Conservation (phyloP, 2,113 vertebrate genomes). For the Aplodontia rufa region DNA sequence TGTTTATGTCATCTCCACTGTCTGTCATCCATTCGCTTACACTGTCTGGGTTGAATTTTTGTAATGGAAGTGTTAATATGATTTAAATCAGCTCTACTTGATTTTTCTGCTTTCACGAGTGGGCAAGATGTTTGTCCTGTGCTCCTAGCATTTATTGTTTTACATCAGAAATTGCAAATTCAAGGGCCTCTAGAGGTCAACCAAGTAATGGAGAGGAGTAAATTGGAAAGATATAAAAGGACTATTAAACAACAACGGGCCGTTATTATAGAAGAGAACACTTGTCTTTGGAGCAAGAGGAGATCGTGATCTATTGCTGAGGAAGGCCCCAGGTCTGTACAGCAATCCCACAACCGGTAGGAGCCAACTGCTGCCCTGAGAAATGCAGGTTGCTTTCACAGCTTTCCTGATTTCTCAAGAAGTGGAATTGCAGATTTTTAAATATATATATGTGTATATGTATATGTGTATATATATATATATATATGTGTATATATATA, state of each 20-base stretch:
- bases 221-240: neutral
- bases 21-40: neutral
- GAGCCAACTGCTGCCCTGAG: neutral
- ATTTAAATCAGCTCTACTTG: neutral
- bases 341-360: neutral
- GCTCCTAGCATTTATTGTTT: neutral
- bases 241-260: neutral
- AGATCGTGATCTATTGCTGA: neutral
- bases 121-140: neutral
- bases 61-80: neutral
- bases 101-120: neutral
- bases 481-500: too few relatives aligned
- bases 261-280: neutral
- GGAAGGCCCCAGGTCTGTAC: neutral
- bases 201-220: neutral
- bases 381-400: neutral
- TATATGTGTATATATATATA: too few relatives aligned
- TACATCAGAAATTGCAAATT: neutral
- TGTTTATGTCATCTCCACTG: neutral
- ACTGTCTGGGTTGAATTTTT: neutral
- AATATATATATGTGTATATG: neutral
- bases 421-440: neutral
- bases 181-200: neutral
- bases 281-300: neutral
- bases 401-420: neutral